A percentile compares a stretch with the other conserved stretches of the same genome.
Conservation (phyloP, 2,888 invertebrate species). For the Latrodectus elegans region DNA sequence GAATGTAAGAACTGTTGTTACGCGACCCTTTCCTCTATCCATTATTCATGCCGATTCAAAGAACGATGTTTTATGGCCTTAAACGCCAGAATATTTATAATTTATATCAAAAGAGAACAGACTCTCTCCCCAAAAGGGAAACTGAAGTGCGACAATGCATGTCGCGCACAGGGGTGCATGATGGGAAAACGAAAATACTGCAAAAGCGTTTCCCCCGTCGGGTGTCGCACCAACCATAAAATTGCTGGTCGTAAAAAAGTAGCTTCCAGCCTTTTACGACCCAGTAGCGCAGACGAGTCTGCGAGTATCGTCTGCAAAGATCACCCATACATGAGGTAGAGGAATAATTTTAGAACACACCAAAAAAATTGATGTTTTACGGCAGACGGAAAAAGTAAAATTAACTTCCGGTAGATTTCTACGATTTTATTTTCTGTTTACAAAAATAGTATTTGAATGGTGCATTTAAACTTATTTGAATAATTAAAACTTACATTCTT, state of each 20-base stretch:
- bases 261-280: not conserved
- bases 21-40: slow-evolving; percentile 23
- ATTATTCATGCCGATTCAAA: slow-evolving; percentile 59
- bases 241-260: slow-evolving; percentile 1
- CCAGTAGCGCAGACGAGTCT: not conserved
- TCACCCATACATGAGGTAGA: no score
- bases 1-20: not conserved
- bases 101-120: slow-evolving; percentile 35
- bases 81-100: slow-evolving; percentile 48
- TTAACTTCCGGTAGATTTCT: no score
- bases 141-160: slow-evolving; percentile 34
- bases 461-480: no score
- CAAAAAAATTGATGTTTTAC: no score
- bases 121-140: slow-evolving; percentile 9
- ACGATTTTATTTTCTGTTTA: no score
- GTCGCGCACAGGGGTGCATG: slow-evolving; percentile 13
- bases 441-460: no score
- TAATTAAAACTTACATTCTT: no score
- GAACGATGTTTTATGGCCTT: slow-evolving; percentile 48
- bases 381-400: no score
- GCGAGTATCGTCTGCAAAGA: not conserved
- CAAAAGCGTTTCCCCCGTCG: not conserved
- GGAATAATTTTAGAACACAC: no score
- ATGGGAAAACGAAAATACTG: not conserved
- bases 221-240: not conserved